Evolutionary conservation across 2,888 invertebrate species (phyloP), one percentile per base, ranked within the genome.

Genomic region (Drosophila demipolita): DNA sequence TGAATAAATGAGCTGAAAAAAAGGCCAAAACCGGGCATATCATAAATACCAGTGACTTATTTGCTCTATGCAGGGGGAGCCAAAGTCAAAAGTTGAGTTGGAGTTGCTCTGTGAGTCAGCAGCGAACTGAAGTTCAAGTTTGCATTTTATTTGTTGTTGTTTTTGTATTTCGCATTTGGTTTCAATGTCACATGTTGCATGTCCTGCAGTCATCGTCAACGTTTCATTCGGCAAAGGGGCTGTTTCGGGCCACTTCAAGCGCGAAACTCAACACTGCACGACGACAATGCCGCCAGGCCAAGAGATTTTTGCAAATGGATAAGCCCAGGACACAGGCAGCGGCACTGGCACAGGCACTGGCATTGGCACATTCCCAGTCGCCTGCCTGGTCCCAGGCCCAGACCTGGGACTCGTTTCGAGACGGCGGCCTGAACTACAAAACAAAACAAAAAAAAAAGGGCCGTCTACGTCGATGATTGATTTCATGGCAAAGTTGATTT

Each of bases 401-500:
- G 65, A 61, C 49, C 50, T 29, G 38, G n/a, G 23, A 29, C 55
- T 54, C 50, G 50, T 50, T 26, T 54, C 52, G 33, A 36, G 45
- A 45, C 58, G 63, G 66, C 32, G 53, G 55, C 38, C 26, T 35
- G 49, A 50, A 50, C 45, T 45, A 45, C 23, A 45, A 45, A n/a
- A 49, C 48, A 26, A 33, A n/a, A 17, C 4, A 50, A 4, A 58
- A 53, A 83, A 85, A 78, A 89, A 83, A 81, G 78, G 85, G 68
- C 63, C 81, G 76, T 80, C 81, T 66, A 67, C 82, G 69, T 78
- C 87, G 91, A 91, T 90, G 90, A 90, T 91, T 91, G 91, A 90
- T 90, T 91, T 91, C 88, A 88, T 90, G 91, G 87, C 90, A 87
- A 91, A 91, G 88, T 90, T 87, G 91, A 90, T 90, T 91, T 89